phyloP scores from a whole-genome alignment of 2,113 vertebrate species.

The Toxotes chatareus region DNA sequence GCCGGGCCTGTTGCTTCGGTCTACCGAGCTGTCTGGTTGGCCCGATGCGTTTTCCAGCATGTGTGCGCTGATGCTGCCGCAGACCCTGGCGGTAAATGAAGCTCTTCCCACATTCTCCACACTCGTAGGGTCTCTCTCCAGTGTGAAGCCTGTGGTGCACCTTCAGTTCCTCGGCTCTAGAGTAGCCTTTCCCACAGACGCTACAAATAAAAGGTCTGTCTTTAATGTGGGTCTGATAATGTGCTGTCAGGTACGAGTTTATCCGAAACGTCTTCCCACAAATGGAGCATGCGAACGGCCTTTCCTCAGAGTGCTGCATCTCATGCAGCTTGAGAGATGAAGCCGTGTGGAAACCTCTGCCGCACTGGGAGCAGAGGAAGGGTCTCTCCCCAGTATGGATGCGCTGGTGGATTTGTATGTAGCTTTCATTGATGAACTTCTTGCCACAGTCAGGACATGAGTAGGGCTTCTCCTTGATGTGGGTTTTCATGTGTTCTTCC shows the following conservation, averaged over 20 bases:
- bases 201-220: conserved; percentile 76
- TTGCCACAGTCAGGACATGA: conserved; percentile 83
- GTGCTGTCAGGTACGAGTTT: conserved; percentile 73
- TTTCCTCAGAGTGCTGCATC: conserved; percentile 72
- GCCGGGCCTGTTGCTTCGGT: conserved; percentile 66
- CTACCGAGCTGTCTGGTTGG: conserved; percentile 75
- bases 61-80: conserved; percentile 76
- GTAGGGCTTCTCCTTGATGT: conserved; percentile 73
- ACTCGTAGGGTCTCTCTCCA: conserved; percentile 76
- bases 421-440: conserved; percentile 80
- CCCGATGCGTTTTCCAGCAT: conserved; percentile 70
- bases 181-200: conserved; percentile 85
- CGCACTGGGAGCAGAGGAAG: conserved; percentile 72
- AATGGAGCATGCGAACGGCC: conserved; percentile 73
- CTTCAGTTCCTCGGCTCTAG: conserved; percentile 79
- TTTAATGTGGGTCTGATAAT: conserved; percentile 77
- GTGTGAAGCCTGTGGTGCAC: conserved; percentile 84
- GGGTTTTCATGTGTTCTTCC: conserved; percentile 72
- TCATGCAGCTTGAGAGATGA: conserved; percentile 75
- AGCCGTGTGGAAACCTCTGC: conserved; percentile 67
- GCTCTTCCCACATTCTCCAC: conserved; percentile 74
- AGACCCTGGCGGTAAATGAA: conserved; percentile 79
- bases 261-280: conserved; percentile 77
- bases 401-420: conserved; percentile 77
- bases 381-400: conserved; percentile 75